Evolutionary conservation across 2,888 invertebrate species (phyloP).

Genomic region (Sthenelais limicola): DNA sequence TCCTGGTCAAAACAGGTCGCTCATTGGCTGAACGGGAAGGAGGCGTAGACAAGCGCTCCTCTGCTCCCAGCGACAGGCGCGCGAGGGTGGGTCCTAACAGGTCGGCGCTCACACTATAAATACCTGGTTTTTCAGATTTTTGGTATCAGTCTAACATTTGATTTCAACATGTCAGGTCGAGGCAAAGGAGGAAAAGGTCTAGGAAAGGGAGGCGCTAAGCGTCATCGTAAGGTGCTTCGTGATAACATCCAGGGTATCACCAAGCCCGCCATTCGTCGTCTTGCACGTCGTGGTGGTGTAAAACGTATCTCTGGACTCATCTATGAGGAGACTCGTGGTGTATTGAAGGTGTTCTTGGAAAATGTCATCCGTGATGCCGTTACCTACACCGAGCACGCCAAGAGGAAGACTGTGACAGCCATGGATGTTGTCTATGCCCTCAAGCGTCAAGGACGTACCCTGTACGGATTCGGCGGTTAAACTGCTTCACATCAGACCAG

Average conservation of each 20-base stretch:
- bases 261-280: constrained; percentile 82
- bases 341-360: constrained; percentile 85
- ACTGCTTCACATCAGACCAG: not conserved
- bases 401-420: constrained; percentile 89
- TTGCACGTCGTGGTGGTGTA: constrained; percentile 80
- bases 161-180: constrained; percentile 80
- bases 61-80: constrained; percentile 2
- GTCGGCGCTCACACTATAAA: constrained; percentile 1
- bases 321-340: constrained; percentile 86
- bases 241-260: constrained; percentile 88
- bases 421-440: constrained; percentile 38
- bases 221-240: constrained; percentile 84
- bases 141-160: not conserved
- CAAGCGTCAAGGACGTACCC: constrained; percentile 39
- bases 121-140: not conserved
- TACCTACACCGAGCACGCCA: constrained; percentile 89
- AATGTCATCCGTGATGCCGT: constrained; percentile 89
- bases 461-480: constrained; percentile 37
- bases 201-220: constrained; percentile 86
- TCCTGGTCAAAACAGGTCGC: not conserved
- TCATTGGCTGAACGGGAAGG: constrained; percentile 1
- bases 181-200: constrained; percentile 86
- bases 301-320: constrained; percentile 82
- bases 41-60: not conserved
- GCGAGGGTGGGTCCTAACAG: constrained; percentile 7